Conservation (phyloP, 2,113 vertebrate species). For the Turdus rufiventris region DNA sequence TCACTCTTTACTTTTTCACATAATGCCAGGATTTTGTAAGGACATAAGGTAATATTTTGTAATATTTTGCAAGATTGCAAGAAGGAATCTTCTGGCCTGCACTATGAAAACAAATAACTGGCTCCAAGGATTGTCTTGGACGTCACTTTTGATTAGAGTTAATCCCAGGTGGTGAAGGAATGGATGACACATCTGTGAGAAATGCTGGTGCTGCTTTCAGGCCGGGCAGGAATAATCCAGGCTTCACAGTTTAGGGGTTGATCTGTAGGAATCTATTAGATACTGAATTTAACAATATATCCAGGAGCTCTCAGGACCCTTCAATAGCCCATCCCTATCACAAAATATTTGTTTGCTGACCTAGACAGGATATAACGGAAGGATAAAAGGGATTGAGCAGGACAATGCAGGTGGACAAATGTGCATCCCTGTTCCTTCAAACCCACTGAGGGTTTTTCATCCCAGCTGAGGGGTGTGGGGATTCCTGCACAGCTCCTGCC, state of each 20-base stretch:
- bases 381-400: not conserved
- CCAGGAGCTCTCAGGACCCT: not conserved
- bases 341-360: not conserved
- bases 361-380: not conserved
- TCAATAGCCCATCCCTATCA: not conserved
- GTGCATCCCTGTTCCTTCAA: not conserved
- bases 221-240: not conserved
- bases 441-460: not conserved
- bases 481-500: not conserved
- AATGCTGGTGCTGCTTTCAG: not conserved
- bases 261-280: not conserved
- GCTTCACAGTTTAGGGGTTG: not conserved
- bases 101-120: conserved; percentile 39
- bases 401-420: not conserved
- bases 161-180: conserved; percentile 36
- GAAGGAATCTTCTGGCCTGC: not conserved
- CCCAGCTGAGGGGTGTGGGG: not conserved
- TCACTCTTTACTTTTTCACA: not conserved
- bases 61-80: not conserved
- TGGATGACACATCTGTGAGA: conserved; percentile 17
- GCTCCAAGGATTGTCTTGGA: not conserved
- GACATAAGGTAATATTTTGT: not conserved
- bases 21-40: not conserved
- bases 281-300: not conserved
- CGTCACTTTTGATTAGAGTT: conserved; percentile 28